A percentile compares a stretch with the other conserved stretches of the same genome.
phyloP scores from a whole-genome alignment of 1,140 invertebrate species.

The Meloidogyne exigua region DNA sequence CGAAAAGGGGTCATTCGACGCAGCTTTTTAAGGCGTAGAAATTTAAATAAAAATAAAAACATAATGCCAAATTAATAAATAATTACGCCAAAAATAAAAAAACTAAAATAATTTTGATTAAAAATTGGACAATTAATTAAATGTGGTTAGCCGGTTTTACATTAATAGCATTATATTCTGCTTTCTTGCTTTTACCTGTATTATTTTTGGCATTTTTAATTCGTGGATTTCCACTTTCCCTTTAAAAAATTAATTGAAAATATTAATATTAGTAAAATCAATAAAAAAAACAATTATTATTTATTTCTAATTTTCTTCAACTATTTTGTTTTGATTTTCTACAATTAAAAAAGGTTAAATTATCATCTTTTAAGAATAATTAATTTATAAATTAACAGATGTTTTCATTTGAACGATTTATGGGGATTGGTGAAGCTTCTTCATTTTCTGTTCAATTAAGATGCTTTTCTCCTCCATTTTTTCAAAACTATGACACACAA shows the following conservation, averaged over 20 bases:
- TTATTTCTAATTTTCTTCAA: background rate
- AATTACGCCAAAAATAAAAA: background rate
- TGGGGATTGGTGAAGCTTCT: constrained; percentile 27
- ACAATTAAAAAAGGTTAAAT: background rate
- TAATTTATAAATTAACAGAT: constrained; percentile 7
- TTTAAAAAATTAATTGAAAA: background rate
- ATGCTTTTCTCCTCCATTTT: constrained; percentile 56
- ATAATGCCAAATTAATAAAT: constrained; percentile 3
- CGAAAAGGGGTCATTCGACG: too few relatives aligned
- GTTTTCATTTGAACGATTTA: constrained; percentile 39
- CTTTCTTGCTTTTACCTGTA: background rate
- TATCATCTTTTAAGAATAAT: background rate
- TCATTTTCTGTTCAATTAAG: constrained; percentile 42
- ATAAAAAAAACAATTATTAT: background rate
- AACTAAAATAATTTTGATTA: background rate
- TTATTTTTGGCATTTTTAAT: background rate
- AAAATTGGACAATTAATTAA: background rate
- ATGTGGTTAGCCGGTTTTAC: background rate
- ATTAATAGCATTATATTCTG: background rate
- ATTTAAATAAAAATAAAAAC: background rate
- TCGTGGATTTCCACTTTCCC: background rate
- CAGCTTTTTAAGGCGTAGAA: too few relatives aligned
- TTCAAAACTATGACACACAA: constrained; percentile 42
- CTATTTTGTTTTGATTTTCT: background rate
- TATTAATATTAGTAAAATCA: background rate